phyloP scores from a whole-genome alignment of 2,113 vertebrate genomes.

The Esox niger region DNA sequence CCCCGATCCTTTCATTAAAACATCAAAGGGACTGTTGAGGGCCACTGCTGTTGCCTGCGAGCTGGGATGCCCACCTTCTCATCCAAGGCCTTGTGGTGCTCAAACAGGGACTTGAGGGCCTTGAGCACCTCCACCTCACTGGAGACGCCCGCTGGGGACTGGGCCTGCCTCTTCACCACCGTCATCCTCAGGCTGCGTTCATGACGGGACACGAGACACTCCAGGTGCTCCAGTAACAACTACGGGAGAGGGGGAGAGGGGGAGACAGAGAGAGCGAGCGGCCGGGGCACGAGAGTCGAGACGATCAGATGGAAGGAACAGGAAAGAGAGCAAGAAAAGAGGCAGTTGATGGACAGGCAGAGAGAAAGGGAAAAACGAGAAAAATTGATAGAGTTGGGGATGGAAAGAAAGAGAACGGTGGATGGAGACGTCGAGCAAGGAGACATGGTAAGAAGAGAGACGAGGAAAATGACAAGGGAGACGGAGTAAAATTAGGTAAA shows the following conservation, averaged over 20 bases:
- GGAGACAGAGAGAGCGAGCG: background rate
- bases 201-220: constrained; percentile 91
- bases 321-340: constrained; percentile 2
- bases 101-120: constrained; percentile 91
- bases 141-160: constrained; percentile 90
- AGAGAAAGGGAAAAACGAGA: too few species aligned
- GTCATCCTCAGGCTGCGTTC: constrained; percentile 93
- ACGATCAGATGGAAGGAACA: background rate
- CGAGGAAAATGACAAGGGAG: background rate
- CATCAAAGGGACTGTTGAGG: background rate
- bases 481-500: constrained; percentile 4
- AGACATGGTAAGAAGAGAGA: too few species aligned
- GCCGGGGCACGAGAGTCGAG: background rate
- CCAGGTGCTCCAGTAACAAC: constrained; percentile 88
- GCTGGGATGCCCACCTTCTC: constrained; percentile 77
- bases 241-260: constrained; percentile 38
- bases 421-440: background rate
- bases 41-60: background rate
- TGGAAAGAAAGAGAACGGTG: constrained; percentile 1
- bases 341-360: background rate
- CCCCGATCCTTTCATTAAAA: background rate
- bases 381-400: too few species aligned
- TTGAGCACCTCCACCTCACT: constrained; percentile 94
- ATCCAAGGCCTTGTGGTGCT: constrained; percentile 93
- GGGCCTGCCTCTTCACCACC: constrained; percentile 90